These are phyloP conservation scores for Passer domesticus DNA, from an alignment of 2,113 vertebrate species.

Conservation along the genomic window DNA sequence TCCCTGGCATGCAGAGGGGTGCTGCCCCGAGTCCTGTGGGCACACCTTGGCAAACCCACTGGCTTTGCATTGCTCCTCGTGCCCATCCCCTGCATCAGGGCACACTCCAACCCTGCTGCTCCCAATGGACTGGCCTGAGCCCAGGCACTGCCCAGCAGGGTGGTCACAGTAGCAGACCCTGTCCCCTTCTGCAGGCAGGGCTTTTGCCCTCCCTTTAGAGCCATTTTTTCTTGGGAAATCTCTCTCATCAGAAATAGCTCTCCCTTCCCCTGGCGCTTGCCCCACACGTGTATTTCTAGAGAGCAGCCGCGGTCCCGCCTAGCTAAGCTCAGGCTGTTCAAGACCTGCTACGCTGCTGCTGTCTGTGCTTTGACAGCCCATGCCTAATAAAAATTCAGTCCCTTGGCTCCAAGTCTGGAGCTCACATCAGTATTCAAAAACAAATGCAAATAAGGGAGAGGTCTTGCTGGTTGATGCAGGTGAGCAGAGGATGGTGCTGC, in stretches of 20 bases:
- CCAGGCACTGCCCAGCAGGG: fast-evolving
- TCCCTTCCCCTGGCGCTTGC: not conserved
- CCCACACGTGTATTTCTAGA: not conserved
- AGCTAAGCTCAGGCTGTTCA: not conserved
- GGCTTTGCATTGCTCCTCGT: fast-evolving
- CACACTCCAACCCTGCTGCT: not conserved
- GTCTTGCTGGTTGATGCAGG: not conserved
- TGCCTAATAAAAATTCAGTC: not conserved
- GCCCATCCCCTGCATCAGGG: fast-evolving
- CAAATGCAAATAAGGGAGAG: not conserved
- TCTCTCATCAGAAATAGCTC: not conserved
- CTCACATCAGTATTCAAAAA: not conserved
- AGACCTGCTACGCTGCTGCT: fast-evolving
- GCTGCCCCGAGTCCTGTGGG: not conserved
- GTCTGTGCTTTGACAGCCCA: not conserved
- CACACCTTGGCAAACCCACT: fast-evolving
- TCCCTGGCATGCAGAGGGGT: not conserved
- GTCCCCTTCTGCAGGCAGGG: not conserved
- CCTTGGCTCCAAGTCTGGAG: not conserved
- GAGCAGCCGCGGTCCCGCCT: not conserved
- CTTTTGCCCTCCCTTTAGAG: not conserved
- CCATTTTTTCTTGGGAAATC: not conserved
- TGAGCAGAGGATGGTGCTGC: not conserved
- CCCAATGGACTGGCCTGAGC: fast-evolving
- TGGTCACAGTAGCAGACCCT: not conserved